Evolutionary conservation across 2,888 invertebrate species (phyloP), one percentile per base, ranked within the genome.

Genomic region (Trisateles emortualis): DNA sequence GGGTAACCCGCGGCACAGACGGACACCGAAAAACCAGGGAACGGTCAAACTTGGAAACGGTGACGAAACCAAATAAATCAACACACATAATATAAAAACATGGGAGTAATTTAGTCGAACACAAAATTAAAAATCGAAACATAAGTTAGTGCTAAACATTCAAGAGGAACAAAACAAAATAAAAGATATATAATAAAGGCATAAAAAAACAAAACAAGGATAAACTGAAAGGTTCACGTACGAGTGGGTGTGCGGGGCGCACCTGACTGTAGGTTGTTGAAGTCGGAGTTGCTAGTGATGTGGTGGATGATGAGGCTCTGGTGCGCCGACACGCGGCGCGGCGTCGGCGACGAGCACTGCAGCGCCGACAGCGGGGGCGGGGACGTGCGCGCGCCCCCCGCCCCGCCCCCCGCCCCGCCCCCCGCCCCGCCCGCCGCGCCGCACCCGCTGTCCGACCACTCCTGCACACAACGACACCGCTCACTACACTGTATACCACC

Each of bases 261-360:
- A 87, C 90, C 89, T 5, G 90, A 87, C 32, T 90, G 90, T 68
- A 90, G 90, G 70, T 91, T 91, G 73, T 91, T 89, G 84, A 90
- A 92, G 84, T 92, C 90, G 1, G 87, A 87, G 80, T 91, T 90
- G 84, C 86, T 87, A 61, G 90, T 90, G 80, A 92, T 92, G 81
- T 92, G 92, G 82, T 91, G 92, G 52, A 91, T 90, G 83, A 92
- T 92, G 80, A 90, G 86, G 76, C 85, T 85, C 84, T 90, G 91
- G 77, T 91, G 92, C 73, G 92, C 90, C 52, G 90, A 90, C 51
- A 91, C 90, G 72, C 91, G 86, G 63, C 91, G 87, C 81, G 91
- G 92, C 65, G 90, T 90, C 30, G 89, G 91, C 66, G 91, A 91
- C 24, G 90, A 90, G 83, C 91, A 90, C 86, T 90, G 90, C 83